Evolutionary conservation across 2,113 vertebrate species (phyloP).

Genomic region (Thomomys bottae): DNA sequence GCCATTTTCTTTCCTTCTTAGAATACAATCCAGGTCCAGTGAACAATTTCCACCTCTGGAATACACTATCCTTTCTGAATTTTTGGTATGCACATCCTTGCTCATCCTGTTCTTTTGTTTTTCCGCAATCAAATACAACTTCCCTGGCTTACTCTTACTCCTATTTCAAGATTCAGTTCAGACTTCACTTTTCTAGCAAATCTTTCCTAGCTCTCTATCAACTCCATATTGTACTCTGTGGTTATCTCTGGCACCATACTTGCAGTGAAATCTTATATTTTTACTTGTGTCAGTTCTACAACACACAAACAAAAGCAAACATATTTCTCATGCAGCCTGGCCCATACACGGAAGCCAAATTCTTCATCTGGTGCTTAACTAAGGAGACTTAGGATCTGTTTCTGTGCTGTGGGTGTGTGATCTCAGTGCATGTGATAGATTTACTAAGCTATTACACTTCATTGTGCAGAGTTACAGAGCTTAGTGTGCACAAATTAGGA

Average conservation of each 20-base stretch:
- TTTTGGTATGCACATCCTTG: background rate
- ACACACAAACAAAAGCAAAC: slow-evolving; percentile 77
- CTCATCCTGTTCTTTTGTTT: background rate
- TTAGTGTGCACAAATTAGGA: slow-evolving; percentile 19
- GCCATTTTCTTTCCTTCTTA: background rate
- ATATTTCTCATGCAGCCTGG: slow-evolving; percentile 70
- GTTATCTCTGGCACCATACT: slow-evolving; percentile 62
- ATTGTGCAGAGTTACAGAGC: slow-evolving; percentile 33
- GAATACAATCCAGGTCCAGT: background rate
- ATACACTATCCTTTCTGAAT: background rate
- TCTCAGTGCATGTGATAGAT: slow-evolving; percentile 42
- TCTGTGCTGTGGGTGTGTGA: slow-evolving; percentile 30
- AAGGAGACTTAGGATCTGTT: slow-evolving; percentile 58
- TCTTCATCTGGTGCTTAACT: slow-evolving; percentile 74
- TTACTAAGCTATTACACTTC: slow-evolving; percentile 49
- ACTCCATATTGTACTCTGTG: slow-evolving; percentile 11
- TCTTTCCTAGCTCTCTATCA: slow-evolving; percentile 1
- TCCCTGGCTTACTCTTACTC: background rate
- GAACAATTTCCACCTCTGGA: background rate
- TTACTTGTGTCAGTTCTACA: slow-evolving; percentile 63
- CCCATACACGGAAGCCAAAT: slow-evolving; percentile 71
- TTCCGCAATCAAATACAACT: background rate
- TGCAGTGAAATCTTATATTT: slow-evolving; percentile 67
- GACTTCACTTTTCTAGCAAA: slow-evolving; percentile 29
- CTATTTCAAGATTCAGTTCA: slow-evolving; percentile 2